These are phyloP conservation scores for Carduelis carduelis DNA, from an alignment of 2,797 vertebrate genomes.

Conservation along the genomic window DNA sequence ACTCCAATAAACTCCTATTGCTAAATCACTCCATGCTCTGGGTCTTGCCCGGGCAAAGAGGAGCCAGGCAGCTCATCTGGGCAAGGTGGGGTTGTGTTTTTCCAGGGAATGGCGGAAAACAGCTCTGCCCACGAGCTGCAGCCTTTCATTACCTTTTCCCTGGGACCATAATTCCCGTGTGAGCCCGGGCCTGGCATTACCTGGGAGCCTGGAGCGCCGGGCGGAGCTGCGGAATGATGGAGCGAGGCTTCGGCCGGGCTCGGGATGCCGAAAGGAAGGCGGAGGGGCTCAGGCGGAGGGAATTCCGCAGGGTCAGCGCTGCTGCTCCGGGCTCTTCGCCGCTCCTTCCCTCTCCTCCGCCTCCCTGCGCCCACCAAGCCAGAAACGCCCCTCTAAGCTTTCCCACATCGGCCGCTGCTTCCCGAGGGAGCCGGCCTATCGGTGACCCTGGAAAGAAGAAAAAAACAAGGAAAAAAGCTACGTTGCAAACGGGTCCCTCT, in stretches of 20 bases:
- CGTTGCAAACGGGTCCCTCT: background rate
- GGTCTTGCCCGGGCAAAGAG: background rate
- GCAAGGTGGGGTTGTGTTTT: background rate
- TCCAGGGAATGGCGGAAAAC: background rate
- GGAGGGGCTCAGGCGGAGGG: background rate
- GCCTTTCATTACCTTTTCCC: too few relatives aligned
- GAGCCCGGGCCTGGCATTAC: background rate
- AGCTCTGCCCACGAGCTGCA: background rate
- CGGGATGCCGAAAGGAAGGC: accelerated
- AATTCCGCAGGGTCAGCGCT: background rate
- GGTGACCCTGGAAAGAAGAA: background rate
- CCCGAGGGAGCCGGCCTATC: background rate
- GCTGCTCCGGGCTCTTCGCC: background rate
- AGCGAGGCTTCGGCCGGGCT: background rate
- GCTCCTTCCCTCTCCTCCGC: background rate
- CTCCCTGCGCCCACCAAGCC: background rate
- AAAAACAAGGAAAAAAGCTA: background rate
- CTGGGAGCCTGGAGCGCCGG: background rate
- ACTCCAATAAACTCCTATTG: background rate
- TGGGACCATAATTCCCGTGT: accelerated
- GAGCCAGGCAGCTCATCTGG: background rate
- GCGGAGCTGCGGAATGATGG: background rate
- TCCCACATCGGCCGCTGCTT: background rate
- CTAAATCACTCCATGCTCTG: background rate
- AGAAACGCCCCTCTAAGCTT: background rate